Evolutionary conservation across 2,113 vertebrate species (phyloP), one percentile per base, ranked within the genome.

Genomic region (Solenodon paradoxus): DNA sequence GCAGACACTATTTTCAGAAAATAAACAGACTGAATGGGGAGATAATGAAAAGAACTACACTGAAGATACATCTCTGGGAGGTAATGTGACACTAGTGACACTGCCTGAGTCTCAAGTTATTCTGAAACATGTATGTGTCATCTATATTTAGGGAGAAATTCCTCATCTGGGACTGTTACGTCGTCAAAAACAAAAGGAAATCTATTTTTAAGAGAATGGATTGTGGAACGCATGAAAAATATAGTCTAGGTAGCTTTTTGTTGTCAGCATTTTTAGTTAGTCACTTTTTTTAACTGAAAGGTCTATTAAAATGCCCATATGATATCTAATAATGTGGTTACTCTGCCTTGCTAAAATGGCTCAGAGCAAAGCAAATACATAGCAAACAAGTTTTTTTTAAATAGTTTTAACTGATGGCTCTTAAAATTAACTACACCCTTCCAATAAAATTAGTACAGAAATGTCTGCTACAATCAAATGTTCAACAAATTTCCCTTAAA

Each of bases 391-490:
- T 1, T 22, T 72, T 69, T 9, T 6, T 4, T 57, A 84, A 64
- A 51, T 9, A 55, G 15, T 59, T n/a, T 83, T 75, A n/a, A n/a
- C n/a, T 79, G 40, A 16, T 88, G 45, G 28, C 47, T 94, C 40
- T 71, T 55, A 79, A 83, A 92, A 85, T 63, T 66, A 26, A 77
- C 51, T 77, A 78, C 91, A 12, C 24, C 30, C 74, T 89, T 16
- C 9, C 32, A 81, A 78, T 59, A 81, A 90, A 96, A 88, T 80
- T 26, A 55, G 51, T 72, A 40, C 72, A 80, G 38, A 93, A 92
- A 13, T 13, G 5, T 69, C 45, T 86, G 53, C 63, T 24, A 28
- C 19, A 61, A 69, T 78, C 63, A 57, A 82, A 59, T 90, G 26
- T n/a, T n/a, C n/a, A n/a, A n/a, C n/a, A n/a, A n/a, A n/a, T n/a